Evolutionary conservation across 2,888 invertebrate genomes (phyloP), one percentile per base, ranked within the genome.

Genomic region (Ectemnius cavifrons): DNA sequence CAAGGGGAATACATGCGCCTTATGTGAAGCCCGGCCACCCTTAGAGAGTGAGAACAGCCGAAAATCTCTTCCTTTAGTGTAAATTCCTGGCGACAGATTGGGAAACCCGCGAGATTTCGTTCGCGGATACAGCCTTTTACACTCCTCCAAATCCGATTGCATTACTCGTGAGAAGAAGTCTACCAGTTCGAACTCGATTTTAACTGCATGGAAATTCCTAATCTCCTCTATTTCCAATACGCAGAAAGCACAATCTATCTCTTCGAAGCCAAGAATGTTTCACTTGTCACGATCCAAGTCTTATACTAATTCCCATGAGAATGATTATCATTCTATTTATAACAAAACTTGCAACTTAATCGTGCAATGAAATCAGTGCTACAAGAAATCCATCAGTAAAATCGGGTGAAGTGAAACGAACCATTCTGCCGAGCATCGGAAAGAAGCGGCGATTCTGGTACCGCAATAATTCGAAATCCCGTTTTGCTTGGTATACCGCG

Each of bases 101-200:
- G 68, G 71, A 67, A 78, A 83, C 84, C 80, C 81, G 71, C 66
- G 80, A 82, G 84, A 85, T 87, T 84, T 79, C 77, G 71, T 78
- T 79, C 74, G 46, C 64, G 45, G 84, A 82, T 85, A 88, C 86
- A 88, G 71, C 82, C 80, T 84, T 88, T 83, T 82, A 87, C 88
- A 87, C 88, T 88, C 77, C 77, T 78, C 8, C 82, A 81, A 85
- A 88, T 88, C 88, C 87, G 83, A 87, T 87, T 83, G 76, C 78
- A 79, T 81, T 77, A 71, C 70, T 58, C n/a, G 27, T 45, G 28
- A 14, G 58, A 16, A 61, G 61, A 70, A 47, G 56, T 27, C 23
- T 63, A 70, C 49, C 65, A 59, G 67, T 47, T 46, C 16, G 56
- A 67, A 58, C 45, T n/a, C 57, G 13, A 63, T 59, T 18, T 70